Base-by-base conservation (phyloP, 1,140 invertebrate genomes). In the Drosophila nigromelanica region DNA sequence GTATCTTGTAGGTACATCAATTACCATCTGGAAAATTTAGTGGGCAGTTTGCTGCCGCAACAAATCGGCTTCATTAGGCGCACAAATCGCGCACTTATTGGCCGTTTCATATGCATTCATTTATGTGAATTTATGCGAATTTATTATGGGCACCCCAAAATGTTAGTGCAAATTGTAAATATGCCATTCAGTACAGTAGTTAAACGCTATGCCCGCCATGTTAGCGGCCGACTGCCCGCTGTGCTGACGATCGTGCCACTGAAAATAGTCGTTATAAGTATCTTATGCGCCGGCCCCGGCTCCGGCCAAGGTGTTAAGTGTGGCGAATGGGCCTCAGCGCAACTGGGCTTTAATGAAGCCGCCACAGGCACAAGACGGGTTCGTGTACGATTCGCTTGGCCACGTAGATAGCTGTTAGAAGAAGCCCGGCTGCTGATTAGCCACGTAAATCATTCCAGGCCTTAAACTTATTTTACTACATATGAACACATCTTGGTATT, bases 1-100 rank as follows among this genome's bases (percentile, higher is more conserved):
- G 52, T 43, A 47, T 45, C 30, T 33, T 42, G 56, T 35, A 42
- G 40, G 35, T 48, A 78, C 78, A 80, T 80, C 78, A 76, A 76
- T 73, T 79, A 69, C 54, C 67, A 48, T 15, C 37, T 79, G 70
- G 70, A 47, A 67, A 82, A 79, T 87, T 89, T 87, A 87, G 71
- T 82, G 68, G 63, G 71, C 78, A 82, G 71, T 43, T 82, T 82
- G 79, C 52, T 83, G 79, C 71, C 81, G 66, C 74, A 80, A 80
- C 77, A 87, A 87, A 87, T 82, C 82, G 73, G 60, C 79, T 82
- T 87, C 83, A 87, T 87, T 87, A 89, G 76, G 76, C 83, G 60
- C 77, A 80, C 81, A 85, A 87, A 87, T 87, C 82, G 82, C 68
- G 48, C 35, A 73, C 63, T 81, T 87, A 86, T 87, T 80, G 80